These are phyloP conservation scores for Benthosema pterotum DNA, from an alignment of 2,797 vertebrate genomes.

Conservation along the genomic window DNA sequence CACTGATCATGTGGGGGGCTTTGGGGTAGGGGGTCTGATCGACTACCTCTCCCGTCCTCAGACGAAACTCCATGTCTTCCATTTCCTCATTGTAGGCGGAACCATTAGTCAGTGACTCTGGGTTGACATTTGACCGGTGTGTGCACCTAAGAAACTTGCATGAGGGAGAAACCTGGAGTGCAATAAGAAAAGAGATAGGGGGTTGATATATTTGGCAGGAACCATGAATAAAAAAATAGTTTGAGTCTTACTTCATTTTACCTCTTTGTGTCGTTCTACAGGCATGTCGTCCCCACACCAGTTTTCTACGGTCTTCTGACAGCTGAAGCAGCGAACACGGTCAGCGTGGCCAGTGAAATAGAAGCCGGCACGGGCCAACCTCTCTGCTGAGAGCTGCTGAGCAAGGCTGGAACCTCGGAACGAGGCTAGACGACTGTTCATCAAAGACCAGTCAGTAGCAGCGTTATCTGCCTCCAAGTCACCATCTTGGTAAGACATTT, in stretches of 20 bases:
- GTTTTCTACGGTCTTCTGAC: constrained; percentile 82
- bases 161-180: constrained; percentile 80
- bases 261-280: constrained; percentile 83
- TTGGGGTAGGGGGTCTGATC: constrained; percentile 86
- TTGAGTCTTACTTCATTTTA: constrained; percentile 14
- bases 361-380: constrained; percentile 89
- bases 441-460: constrained; percentile 75
- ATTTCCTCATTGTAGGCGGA: constrained; percentile 64
- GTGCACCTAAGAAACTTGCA: constrained; percentile 87
- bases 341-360: constrained; percentile 88
- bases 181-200: neutral
- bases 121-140: constrained; percentile 39
- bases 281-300: constrained; percentile 87
- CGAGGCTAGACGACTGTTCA: constrained; percentile 79
- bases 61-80: constrained; percentile 76
- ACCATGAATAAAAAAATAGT: neutral
- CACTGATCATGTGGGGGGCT: constrained; percentile 85
- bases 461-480: constrained; percentile 62
- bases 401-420: constrained; percentile 81
- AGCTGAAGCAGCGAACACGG: constrained; percentile 90
- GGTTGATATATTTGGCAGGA: neutral
- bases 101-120: constrained; percentile 17
- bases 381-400: constrained; percentile 77
- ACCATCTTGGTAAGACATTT: constrained; percentile 66
- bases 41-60: constrained; percentile 89